phyloP scores from a whole-genome alignment of 2,113 vertebrate species.

The Lota lota region DNA sequence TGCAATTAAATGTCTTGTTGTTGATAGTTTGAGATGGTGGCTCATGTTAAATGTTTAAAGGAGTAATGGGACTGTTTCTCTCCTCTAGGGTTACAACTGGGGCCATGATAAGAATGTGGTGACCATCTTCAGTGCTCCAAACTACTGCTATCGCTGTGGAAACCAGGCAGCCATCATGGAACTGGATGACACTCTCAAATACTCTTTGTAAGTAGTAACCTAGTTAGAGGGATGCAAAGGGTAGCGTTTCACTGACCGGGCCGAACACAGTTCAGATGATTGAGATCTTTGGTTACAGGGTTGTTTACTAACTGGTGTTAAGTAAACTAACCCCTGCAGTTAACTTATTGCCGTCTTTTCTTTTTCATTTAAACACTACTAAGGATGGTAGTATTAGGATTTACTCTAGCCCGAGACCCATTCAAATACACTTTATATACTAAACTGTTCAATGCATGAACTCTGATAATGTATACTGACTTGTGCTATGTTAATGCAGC shows the following conservation, averaged over 20 bases:
- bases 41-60: background rate
- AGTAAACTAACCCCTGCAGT: background rate
- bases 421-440: too few relatives aligned
- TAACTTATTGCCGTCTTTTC: background rate
- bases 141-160: conserved; percentile 76
- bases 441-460: background rate
- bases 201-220: conserved; percentile 64
- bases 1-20: too few relatives aligned
- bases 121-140: conserved; percentile 74
- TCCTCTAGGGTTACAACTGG: conserved; percentile 70
- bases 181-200: conserved; percentile 75
- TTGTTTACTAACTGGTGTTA: too few relatives aligned
- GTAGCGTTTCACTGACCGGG: too few relatives aligned
- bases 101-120: conserved; percentile 74
- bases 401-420: too few relatives aligned
- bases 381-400: too few relatives aligned
- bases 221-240: too few relatives aligned
- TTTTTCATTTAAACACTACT: too few relatives aligned
- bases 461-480: background rate
- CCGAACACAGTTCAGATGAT: too few relatives aligned
- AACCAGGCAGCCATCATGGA: conserved; percentile 76
- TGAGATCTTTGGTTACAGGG: too few relatives aligned
- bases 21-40: background rate
- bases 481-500: too few relatives aligned
- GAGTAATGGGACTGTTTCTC: background rate